Evolutionary conservation across 2,797 vertebrate species (phyloP), one percentile per base, ranked within the genome.

Genomic region (Pseudopleuronectes americanus): DNA sequence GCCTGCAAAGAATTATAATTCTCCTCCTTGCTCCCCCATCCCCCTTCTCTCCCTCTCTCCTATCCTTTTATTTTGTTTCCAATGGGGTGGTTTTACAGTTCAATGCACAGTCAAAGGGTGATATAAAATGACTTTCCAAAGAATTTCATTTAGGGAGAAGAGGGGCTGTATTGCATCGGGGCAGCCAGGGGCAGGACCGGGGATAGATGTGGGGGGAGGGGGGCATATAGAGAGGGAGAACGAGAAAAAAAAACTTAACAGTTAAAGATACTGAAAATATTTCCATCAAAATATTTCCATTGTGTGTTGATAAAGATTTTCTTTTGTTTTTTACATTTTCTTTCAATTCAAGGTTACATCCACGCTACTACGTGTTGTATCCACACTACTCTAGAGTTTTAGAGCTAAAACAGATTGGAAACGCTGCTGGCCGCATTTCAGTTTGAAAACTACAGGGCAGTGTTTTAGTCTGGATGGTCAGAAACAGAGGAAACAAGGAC

Each of bases 81-180:
- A 93, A 92, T 89, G 90, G 93, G 92, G 93, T 94, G 93, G 85
- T 92, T 95, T 95, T 94, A 95, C 95, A 95, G 94, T 95, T 95
- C 94, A 95, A 87, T 93, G 94, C 92, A 93, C 91, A 92, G 94
- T 95, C 94, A 95, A 95, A 95, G 92, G 90, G 91, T 95, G 92
- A 95, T 95, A 92, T 92, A 94, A 95, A 93, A 94, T 95, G 94
- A 95, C 94, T 95, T 94, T 93, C 90, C 89, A 94, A 94, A 94
- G 92, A 94, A 94, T 93, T 94, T 93, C 65, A 74, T 94, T 92
- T 86, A 80, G 83, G 81, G 89, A 90, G 89, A 84, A 90, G 90
- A 88, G 87, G 84, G 87, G 75, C 77, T 89, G 83, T 77, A 86
- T 87, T 89, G 87, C 85, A 77, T 33, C 60, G 77, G 79, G 86